Base-by-base conservation (phyloP, 1,140 invertebrate genomes). In the Potamilus streckersoni region DNA sequence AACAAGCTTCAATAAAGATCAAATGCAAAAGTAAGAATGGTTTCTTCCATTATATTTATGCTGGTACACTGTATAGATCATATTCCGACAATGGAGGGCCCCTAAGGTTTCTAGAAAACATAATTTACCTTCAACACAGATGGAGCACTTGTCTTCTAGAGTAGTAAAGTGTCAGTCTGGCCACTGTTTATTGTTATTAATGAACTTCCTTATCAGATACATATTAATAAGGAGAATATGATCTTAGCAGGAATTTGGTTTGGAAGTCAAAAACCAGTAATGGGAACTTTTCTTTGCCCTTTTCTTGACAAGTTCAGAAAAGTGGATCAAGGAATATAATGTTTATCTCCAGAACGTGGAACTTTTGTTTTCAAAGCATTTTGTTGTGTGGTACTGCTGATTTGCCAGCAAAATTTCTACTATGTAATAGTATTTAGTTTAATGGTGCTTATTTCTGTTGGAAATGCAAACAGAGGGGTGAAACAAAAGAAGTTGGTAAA, bases 41-140 rank as follows among this genome's bases (percentile, higher is more conserved):
- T 17, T 56, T 3, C 20, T 74, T 60, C 23, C 20, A 56, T 13
- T 64, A 74, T 19, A 74, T 74, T 6, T 74, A 74, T 65, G 62
- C 60, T 74, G 72, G 72, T 13, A 49, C 59, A 31, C 8, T 74
- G 11, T 74, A 74, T 20, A 66, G 61, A 31, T n/a, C 2, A 11
- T 61, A 74, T 31, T 66, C 68, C 67, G 14, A 58, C 23, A 14
- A 59, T 60, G 87, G 95, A 95, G 63, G 95, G 96, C 90, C 95
- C 95, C 3, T 91, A 92, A 71, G 83, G 87, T 72, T 81, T 64
- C 62, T 69, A 1, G 23, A 76, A 27, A 66, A 79, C 58, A 75
- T 79, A 1, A n/a, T 73, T 75, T 17, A 72, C 70, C 11, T 79
- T 70, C 65, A 75, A 79, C 61, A 79, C 73, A 11, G 78, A 79